A percentile compares a stretch with the other conserved stretches of the same genome.
Evolutionary conservation across 2,113 vertebrate genomes (phyloP).

Genomic region (Aepyceros melampus): DNA sequence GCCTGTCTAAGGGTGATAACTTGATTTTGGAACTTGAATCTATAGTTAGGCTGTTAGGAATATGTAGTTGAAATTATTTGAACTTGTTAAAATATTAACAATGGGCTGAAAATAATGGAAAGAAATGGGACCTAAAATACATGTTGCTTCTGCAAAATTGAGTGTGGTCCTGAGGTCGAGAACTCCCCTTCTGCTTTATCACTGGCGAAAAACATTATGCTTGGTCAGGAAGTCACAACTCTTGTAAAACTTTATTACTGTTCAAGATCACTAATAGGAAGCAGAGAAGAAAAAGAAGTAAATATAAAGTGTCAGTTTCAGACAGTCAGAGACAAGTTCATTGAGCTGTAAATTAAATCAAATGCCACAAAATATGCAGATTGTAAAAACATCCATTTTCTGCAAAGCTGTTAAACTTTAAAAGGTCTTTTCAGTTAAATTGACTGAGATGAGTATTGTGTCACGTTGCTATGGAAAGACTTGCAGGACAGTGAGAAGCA

Average conservation of each 20-base stretch:
- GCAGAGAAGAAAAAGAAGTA: constrained; percentile 57
- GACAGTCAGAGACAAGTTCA: constrained; percentile 48
- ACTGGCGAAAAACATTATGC: constrained; percentile 14
- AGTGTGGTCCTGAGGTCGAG: constrained; percentile 19
- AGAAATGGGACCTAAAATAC: background rate
- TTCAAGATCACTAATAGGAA: constrained; percentile 65
- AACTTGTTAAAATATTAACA: background rate
- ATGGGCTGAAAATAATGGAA: constrained; percentile 50
- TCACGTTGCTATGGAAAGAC: background rate
- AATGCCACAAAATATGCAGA: constrained; percentile 54
- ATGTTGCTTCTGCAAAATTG: constrained; percentile 37
- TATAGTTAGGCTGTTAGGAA: background rate
- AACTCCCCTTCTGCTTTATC: background rate
- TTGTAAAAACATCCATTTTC: constrained; percentile 49
- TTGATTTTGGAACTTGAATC: background rate
- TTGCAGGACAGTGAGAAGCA: background rate
- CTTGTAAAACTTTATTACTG: constrained; percentile 68
- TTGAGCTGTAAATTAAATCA: constrained; percentile 71
- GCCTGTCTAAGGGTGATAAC: background rate
- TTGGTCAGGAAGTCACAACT: constrained; percentile 61
- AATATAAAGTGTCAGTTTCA: constrained; percentile 56
- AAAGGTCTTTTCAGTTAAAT: constrained; percentile 71
- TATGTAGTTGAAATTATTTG: constrained; percentile 4
- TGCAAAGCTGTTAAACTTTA: constrained; percentile 59
- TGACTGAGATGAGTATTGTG: background rate